These are phyloP conservation scores for Todiramphus chloris DNA, from an alignment of 2,113 vertebrate genomes.

Conservation along the genomic window DNA sequence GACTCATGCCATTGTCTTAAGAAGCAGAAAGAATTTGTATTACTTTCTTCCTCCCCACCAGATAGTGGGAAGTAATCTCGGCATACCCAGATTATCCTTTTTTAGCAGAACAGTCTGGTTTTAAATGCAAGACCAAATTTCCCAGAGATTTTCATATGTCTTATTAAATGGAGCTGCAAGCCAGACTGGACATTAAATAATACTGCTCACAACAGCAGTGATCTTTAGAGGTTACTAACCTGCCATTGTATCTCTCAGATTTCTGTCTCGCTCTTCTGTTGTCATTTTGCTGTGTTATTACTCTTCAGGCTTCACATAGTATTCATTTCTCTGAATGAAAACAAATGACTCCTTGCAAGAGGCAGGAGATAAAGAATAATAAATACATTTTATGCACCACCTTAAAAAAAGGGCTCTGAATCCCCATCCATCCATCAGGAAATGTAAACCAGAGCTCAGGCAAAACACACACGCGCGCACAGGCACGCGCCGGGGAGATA, in stretches of 20 bases:
- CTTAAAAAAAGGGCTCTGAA: slow-evolving; percentile 54
- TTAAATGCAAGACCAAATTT: neutral
- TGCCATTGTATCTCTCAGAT: slow-evolving; percentile 52
- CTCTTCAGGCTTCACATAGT: slow-evolving; percentile 60
- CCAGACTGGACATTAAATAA: slow-evolving; percentile 23
- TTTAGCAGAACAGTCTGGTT: neutral
- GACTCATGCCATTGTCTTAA: slow-evolving; percentile 46
- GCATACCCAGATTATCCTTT: neutral
- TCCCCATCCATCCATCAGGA: slow-evolving; percentile 70
- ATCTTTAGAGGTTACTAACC: slow-evolving; percentile 46
- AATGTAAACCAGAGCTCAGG: slow-evolving; percentile 51
- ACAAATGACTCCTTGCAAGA: slow-evolving; percentile 73
- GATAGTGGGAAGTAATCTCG: neutral
- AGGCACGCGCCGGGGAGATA: slow-evolving; percentile 17
- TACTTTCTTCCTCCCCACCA: neutral
- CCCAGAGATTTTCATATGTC: neutral
- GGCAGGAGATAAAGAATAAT: slow-evolving; percentile 79
- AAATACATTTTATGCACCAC: slow-evolving; percentile 76
- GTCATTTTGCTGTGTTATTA: slow-evolving; percentile 66
- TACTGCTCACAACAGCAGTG: neutral
- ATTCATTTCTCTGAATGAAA: slow-evolving; percentile 79
- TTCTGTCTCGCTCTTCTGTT: slow-evolving; percentile 11
- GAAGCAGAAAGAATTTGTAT: neutral
- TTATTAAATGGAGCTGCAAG: slow-evolving; percentile 29
- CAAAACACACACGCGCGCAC: neutral